These are phyloP conservation scores for Muscicapa adusta DNA, from an alignment of 2,113 vertebrate species.

Conservation along the genomic window DNA sequence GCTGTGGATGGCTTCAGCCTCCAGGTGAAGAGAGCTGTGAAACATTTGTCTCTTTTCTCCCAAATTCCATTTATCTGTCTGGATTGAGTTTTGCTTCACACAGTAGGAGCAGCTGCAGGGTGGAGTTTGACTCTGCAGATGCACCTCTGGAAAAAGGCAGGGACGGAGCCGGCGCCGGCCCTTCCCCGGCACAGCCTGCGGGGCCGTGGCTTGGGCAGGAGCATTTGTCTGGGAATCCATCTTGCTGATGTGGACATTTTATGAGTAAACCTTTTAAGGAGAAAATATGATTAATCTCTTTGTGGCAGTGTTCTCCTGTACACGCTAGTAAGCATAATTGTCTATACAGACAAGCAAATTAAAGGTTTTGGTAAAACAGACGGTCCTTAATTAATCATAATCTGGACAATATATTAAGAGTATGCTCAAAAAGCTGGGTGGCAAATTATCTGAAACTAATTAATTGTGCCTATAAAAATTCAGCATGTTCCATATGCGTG, in stretches of 20 bases:
- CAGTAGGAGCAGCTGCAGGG: conserved; percentile 34
- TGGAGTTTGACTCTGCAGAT: neutral
- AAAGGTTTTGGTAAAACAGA: conserved; percentile 9
- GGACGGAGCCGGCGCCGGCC: accelerated
- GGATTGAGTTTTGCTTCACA: neutral
- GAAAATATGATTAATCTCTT: conserved; percentile 27
- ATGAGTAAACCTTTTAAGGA: neutral
- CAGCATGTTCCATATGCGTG: neutral
- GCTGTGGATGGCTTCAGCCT: neutral
- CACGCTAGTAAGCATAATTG: neutral
- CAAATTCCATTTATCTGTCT: conserved; percentile 21
- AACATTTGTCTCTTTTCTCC: neutral
- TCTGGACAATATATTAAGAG: neutral
- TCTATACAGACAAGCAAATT: conserved; percentile 20
- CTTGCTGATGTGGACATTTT: neutral
- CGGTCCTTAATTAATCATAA: neutral
- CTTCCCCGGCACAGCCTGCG: accelerated
- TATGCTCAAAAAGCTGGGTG: neutral
- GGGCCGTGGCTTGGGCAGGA: accelerated
- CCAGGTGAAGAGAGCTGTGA: conserved; percentile 17
- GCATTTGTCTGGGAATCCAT: neutral
- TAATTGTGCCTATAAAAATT: neutral
- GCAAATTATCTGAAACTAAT: conserved; percentile 31
- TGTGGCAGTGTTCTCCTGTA: neutral
- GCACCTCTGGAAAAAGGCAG: neutral